Evolutionary conservation across 1,140 invertebrate genomes (phyloP), one percentile per base, ranked within the genome.

Genomic region (Cotesia glomerata): DNA sequence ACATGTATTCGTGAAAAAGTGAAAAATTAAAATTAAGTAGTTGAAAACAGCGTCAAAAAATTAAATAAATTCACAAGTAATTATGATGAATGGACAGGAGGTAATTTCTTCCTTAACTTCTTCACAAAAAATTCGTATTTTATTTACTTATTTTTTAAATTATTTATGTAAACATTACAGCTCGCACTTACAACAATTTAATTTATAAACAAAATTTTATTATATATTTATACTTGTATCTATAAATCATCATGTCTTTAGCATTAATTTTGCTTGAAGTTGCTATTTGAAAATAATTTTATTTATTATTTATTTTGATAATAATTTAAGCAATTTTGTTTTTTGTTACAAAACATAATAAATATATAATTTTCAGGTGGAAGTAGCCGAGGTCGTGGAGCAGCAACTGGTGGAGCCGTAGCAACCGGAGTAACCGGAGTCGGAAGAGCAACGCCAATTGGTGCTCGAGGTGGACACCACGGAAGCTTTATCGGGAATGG

Each of bases 401-500:
- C 78, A 9, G 77, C 77, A 35, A 79, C 80, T 32, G 78, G 82
- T 9, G 81, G 82, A 9, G 76, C 79, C 0, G 73, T 72, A 7
- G 75, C 76, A 5, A 76, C 79, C 18, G 65, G 65, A 34, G 39
- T 18, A 9, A 49, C 65, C 2, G 65, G 65, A 26, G 26, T 80
- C 3, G 78, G 77, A 11, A 71, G 79, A 69, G 72, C 70, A 1
- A 63, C 82, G 3, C 71, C 79, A 11, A 80, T 81, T 16, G 80
- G 78, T 0, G 75, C 80, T 1, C 76, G 82, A 0, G 82, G 82
- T 0, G 81, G 81, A 9, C 84, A 85, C 61, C 81, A 84, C 13
- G 79, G 81, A 7, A 79, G 81, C 1, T 83, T 82, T 18, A 75
- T 84, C 13, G 81, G 78, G 1, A 78, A 80, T 35, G 82, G 82